These are phyloP conservation scores for Sarcophaga variegata DNA, from an alignment of 2,888 invertebrate genomes.

Conservation along the genomic window DNA sequence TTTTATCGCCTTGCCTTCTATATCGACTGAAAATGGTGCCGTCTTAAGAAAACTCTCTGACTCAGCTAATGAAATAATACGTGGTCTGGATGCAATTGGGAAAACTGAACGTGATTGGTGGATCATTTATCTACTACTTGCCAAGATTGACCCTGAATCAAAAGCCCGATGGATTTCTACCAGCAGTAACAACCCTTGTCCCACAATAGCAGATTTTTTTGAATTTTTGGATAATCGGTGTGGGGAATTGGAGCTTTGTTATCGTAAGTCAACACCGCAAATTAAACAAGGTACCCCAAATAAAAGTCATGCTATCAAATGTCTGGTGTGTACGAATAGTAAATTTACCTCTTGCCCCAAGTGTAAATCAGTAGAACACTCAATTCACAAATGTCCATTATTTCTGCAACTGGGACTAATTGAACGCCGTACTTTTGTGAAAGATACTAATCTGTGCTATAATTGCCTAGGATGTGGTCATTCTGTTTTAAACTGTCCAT, in stretches of 20 bases:
- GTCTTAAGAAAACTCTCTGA: conserved; percentile 60
- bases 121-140: conserved; percentile 55
- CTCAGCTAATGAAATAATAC: conserved; percentile 62
- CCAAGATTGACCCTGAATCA: conserved; percentile 49
- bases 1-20: conserved; percentile 48
- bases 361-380: conserved; percentile 42
- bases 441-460: conserved; percentile 23
- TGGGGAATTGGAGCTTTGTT: conserved; percentile 35
- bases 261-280: not conserved
- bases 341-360: not conserved
- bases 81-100: conserved; percentile 59
- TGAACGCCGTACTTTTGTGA: conserved; percentile 37
- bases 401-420: not conserved
- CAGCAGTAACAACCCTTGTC: conserved; percentile 33
- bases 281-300: not conserved
- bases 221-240: conserved; percentile 46
- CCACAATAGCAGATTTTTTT: conserved; percentile 42
- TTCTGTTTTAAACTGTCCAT: too few relatives aligned
- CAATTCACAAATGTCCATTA: conserved; percentile 27
- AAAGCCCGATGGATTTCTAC: conserved; percentile 54
- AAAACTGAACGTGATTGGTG: conserved; percentile 53
- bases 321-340: conserved; percentile 27
- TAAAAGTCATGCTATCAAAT: not conserved
- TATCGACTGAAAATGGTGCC: conserved; percentile 24
- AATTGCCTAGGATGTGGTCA: conserved; percentile 2